Conservation (phyloP, 2,888 invertebrate species). For the Pseudococcus longispinus region DNA sequence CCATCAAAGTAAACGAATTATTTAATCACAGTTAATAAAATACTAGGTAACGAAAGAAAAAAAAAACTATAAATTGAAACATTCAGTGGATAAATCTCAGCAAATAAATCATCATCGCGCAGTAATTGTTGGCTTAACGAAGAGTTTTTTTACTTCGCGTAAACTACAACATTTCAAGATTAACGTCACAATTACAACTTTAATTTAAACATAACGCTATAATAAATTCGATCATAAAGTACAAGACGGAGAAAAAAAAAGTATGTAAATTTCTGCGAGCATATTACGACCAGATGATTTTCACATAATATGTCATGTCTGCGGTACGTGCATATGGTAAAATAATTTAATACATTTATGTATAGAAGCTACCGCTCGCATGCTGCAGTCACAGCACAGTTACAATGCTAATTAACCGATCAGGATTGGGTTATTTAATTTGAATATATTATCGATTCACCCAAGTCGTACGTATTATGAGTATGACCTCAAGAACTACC, state of each 20-base stretch:
- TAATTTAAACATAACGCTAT: constrained; percentile 11
- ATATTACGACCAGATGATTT: background rate
- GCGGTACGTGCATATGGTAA: background rate
- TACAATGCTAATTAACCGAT: background rate
- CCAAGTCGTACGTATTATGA: background rate
- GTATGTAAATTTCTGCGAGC: constrained; percentile 13
- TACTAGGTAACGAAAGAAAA: too few relatives aligned
- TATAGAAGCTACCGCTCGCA: background rate
- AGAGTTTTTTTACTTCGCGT: background rate
- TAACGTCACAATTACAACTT: constrained; percentile 10
- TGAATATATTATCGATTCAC: background rate
- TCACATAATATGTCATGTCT: background rate
- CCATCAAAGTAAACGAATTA: too few relatives aligned
- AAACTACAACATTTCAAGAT: constrained; percentile 3
- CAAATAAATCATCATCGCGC: background rate
- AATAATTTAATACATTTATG: background rate
- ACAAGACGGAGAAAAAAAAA: background rate
- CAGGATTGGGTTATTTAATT: background rate
- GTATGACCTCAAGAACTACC: background rate
- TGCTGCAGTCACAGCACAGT: background rate
- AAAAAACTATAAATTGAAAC: too few relatives aligned
- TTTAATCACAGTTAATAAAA: too few relatives aligned
- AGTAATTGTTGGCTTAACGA: background rate
- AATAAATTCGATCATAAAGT: constrained; percentile 18
- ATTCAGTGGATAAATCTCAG: too few relatives aligned